These are phyloP conservation scores for Drosophila longiperda DNA, from an alignment of 2,888 invertebrate species.

Conservation along the genomic window DNA sequence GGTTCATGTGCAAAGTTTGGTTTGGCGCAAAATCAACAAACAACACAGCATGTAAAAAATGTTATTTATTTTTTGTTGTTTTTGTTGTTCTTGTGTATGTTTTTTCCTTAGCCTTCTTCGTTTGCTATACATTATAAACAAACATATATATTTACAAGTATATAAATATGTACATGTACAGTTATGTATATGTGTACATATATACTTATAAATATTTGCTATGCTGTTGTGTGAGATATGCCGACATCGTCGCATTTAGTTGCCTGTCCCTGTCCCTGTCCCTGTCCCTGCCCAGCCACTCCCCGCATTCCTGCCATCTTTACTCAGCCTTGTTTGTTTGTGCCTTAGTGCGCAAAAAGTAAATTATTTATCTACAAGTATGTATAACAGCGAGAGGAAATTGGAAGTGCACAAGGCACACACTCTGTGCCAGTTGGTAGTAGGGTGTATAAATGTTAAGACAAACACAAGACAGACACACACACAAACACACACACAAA, in stretches of 20 bases:
- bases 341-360: constrained; percentile 81
- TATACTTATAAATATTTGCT: constrained; percentile 71
- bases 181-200: constrained; percentile 41
- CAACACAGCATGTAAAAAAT: constrained; percentile 38
- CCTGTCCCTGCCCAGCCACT: constrained; percentile 1
- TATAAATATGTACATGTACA: constrained; percentile 27
- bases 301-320: not conserved
- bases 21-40: constrained; percentile 73
- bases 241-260: constrained; percentile 67
- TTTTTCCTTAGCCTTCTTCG: constrained; percentile 34
- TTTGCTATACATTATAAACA: constrained; percentile 67
- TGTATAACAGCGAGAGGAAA: constrained; percentile 58
- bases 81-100: constrained; percentile 2
- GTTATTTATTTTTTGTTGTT: constrained; percentile 41
- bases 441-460: constrained; percentile 72
- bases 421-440: constrained; percentile 20
- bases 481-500: constrained; percentile 3
- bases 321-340: constrained; percentile 63
- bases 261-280: constrained; percentile 9
- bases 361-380: constrained; percentile 80
- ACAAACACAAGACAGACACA: constrained; percentile 72
- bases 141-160: constrained; percentile 49
- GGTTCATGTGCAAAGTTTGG: constrained; percentile 74
- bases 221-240: constrained; percentile 70
- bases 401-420: constrained; percentile 63